Base-by-base conservation (phyloP, 92 coral and sea anemone species). In the Epizoanthus illoricatus region DNA sequence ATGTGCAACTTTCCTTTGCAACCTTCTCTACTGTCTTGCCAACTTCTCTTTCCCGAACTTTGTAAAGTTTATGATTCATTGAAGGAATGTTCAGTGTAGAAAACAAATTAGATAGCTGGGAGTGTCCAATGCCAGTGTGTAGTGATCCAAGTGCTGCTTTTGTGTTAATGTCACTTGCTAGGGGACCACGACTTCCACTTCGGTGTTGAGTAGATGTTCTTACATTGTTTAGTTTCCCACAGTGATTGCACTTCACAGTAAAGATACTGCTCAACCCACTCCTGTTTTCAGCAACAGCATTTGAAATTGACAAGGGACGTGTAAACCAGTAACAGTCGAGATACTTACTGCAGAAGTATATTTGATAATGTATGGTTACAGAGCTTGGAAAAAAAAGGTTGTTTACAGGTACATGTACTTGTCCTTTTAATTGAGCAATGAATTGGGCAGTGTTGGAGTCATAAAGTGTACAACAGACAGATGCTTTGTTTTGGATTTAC, bases 91-190 rank as follows among this genome's bases (percentile, higher is more conserved):
- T 87, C 7, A 89, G 33, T 65, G 86, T 80, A 3, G 86, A 84
- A 28, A 92, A 33, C 16, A 89, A 23, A 66, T 85, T 87, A 70
- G 87, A 84, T 36, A 89, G 58, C 76, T 92, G 96, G 11, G 84
- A 86, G 45, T 92, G 67, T 7, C 95, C 89, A 47, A 89, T 89
- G 18, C 92, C 92, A 47, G 90, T 69, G 47, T 92, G 89, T 3
- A 92, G 84, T 33, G 83, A 89, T 12, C 87, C 95, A 52, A 92
- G 90, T 19, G 85, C 89, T 3, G 86, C 90, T 67, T 90, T 67
- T 16, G 95, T 73, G 75, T 89, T 91, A 7, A 89, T 60, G 54
- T 92, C 89, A 61, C 81, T 76, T 45, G 76, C 86, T 52, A 18
- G 86, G 18, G 95, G 92, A 56, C 95, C 95, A 63, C 90, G 65